phyloP scores from a whole-genome alignment of 2,113 vertebrate species.

The Rattus rattus region DNA sequence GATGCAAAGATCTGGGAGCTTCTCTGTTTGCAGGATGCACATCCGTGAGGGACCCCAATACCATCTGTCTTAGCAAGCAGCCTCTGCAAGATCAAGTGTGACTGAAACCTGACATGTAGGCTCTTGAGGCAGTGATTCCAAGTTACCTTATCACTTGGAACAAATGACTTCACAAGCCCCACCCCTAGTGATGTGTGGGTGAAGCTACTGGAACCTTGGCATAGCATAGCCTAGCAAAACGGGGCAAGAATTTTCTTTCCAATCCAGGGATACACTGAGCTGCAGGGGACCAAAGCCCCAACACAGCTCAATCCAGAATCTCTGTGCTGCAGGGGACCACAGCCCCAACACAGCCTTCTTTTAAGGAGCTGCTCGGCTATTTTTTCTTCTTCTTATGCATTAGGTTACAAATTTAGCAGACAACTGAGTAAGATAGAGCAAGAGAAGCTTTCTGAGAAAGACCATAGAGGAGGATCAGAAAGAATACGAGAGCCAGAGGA shows the following conservation, averaged over 20 bases:
- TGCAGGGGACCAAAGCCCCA: fast-evolving
- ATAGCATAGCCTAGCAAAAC: neutral
- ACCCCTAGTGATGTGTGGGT: neutral
- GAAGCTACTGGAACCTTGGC: neutral
- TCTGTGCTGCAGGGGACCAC: too few relatives aligned
- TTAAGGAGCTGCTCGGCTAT: neutral
- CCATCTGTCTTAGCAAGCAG: neutral
- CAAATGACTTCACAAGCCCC: neutral
- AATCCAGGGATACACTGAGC: neutral
- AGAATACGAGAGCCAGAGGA: neutral
- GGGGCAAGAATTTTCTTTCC: neutral
- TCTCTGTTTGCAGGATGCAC: neutral
- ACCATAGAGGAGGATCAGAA: neutral
- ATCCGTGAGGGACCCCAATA: neutral
- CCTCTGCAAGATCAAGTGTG: neutral
- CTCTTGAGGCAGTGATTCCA: too few relatives aligned
- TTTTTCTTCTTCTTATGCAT: neutral
- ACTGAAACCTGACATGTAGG: neutral
- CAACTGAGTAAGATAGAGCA: neutral
- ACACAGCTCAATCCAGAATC: neutral
- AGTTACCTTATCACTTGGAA: neutral
- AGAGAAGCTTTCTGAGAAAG: neutral
- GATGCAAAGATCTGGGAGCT: neutral
- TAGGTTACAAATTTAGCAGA: neutral
- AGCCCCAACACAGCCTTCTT: neutral